Evolutionary conservation across 2,113 vertebrate species (phyloP).

Genomic region (Pimephales promelas): DNA sequence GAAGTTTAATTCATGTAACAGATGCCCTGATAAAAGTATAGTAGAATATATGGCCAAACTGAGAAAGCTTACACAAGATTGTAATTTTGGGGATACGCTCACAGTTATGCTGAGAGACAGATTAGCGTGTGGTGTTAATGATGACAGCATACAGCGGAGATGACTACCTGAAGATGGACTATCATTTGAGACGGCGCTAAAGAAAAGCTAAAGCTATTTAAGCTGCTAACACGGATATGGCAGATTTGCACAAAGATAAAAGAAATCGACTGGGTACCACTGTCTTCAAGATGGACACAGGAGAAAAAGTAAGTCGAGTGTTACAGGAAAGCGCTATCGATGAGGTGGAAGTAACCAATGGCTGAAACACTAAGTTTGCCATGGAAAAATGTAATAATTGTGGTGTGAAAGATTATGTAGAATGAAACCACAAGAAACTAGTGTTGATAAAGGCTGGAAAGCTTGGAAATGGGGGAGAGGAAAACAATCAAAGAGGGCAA

Average conservation of each 20-base stretch:
- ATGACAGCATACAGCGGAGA: conserved; percentile 41
- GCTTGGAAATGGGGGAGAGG: background rate
- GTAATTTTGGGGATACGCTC: conserved; percentile 41
- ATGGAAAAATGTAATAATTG: background rate
- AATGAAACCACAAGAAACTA: background rate
- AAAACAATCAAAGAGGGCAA: background rate
- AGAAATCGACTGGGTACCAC: background rate
- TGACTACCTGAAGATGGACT: conserved; percentile 35
- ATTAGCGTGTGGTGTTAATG: conserved; percentile 50
- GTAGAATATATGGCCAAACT: conserved; percentile 39
- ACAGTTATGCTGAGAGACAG: conserved; percentile 46
- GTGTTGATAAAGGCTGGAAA: background rate
- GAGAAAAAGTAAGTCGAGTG: too few relatives aligned
- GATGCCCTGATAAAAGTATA: conserved; percentile 13
- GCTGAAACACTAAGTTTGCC: too few relatives aligned
- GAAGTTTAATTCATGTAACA: conserved; percentile 40
- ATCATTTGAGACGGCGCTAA: conserved; percentile 27
- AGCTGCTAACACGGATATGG: conserved; percentile 22
- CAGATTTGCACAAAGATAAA: conserved; percentile 18
- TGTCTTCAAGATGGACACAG: background rate
- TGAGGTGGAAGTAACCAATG: too few relatives aligned
- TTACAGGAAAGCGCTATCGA: too few relatives aligned
- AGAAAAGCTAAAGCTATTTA: conserved; percentile 26
- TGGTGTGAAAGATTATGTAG: background rate
- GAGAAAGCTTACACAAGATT: conserved; percentile 41